Evolutionary conservation across 2,113 vertebrate genomes (phyloP), one percentile per base, ranked within the genome.

Genomic region (Protobothrops flavoviridis): DNA sequence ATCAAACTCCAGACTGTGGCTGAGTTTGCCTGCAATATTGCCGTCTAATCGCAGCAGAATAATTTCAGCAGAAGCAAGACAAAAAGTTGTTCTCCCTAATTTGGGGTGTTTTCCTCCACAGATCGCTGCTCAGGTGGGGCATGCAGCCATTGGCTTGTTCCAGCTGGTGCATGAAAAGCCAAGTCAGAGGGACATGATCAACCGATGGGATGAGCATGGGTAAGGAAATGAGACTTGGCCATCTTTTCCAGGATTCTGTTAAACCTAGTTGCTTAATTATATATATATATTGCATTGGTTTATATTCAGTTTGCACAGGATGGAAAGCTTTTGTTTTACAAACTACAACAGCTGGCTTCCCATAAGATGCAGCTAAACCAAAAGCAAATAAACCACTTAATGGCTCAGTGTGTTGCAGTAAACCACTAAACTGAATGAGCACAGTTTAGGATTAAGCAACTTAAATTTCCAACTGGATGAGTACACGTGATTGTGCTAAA

Each of bases 171-270:
- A 98, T 92, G 98, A 98, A 94, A 98, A 98, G 87, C 97, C 97
- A 95, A 97, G 97, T 94, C 98, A 97, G 97, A 96, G 97, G 93
- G 98, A 98, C 95, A 98, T 98, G 97, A 96, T 97, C 85, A 97
- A 97, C 97, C 98, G 98, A 92, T 98, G 98, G 98, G 98, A 98
- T 94, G 97, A 98, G 89, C 97, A 97, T 87, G 98, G 98, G 98
- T 98, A 97, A 97, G 98, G 74, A 45, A 92, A 12, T 29, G 12
- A 9, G 39, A 26, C 43, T 81, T 8, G 74, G 74, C 74, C 4
- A 11, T 11, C 26, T 26, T 24, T 21, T 3, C 26, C 53, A 33
- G 33, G 48, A 24, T 24, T 90, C 43, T 11, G 33, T 39, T 1
- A 81, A 81, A 81, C 0, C 3, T 81, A 43, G 33, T 43, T 81